Evolutionary conservation across 1,140 invertebrate genomes (phyloP).

Genomic region (Apis laboriosa): DNA sequence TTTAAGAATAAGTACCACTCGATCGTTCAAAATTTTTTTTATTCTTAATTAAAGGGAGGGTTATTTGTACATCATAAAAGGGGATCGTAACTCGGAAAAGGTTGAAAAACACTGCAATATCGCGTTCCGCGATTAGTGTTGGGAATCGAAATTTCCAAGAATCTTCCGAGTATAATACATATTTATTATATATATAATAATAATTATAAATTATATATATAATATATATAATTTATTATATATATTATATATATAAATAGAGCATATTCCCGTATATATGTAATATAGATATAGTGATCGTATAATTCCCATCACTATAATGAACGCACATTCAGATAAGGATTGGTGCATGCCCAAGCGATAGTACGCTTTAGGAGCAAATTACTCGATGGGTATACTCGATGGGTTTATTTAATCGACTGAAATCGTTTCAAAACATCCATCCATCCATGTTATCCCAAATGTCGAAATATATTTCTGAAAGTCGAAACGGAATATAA

Average conservation of each 20-base stretch:
- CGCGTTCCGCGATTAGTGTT: conserved; percentile 6
- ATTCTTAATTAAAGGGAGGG: too few relatives aligned
- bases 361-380: background rate
- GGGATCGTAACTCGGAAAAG: too few relatives aligned
- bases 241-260: background rate
- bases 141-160: background rate
- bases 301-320: conserved; percentile 19
- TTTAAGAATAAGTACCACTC: too few relatives aligned
- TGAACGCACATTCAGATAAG: conserved; percentile 57
- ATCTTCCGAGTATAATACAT: background rate
- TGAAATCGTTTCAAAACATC: too few relatives aligned
- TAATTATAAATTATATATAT: too few relatives aligned
- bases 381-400: background rate
- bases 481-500: conserved; percentile 53
- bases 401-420: background rate
- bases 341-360: conserved; percentile 58
- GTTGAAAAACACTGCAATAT: too few relatives aligned
- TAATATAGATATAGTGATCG: background rate
- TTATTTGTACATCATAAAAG: too few relatives aligned
- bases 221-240: background rate
- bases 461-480: background rate
- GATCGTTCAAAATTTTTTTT: too few relatives aligned
- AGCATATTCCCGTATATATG: too few relatives aligned
- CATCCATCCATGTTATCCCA: background rate
- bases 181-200: background rate